phyloP scores from a whole-genome alignment of 2,113 vertebrate genomes.

The Peromyscus leucopus region DNA sequence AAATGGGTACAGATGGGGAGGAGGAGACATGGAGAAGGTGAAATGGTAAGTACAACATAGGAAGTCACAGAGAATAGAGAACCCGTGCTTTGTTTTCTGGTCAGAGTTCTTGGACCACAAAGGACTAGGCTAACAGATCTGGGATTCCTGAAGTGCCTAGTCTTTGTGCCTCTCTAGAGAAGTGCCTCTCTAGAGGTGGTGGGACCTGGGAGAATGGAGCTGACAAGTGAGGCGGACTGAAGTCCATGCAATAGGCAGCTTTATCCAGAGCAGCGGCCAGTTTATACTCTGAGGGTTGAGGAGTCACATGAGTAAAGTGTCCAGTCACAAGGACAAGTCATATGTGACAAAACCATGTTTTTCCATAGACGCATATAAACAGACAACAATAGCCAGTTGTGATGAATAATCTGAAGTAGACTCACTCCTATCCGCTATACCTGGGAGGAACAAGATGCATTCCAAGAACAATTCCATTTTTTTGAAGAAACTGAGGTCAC shows the following conservation, averaged over 20 bases:
- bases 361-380: background rate
- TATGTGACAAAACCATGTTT: background rate
- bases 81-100: constrained; percentile 24
- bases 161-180: too few species aligned
- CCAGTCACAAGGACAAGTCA: too few species aligned
- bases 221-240: background rate
- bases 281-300: background rate
- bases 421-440: background rate
- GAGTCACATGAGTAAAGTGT: background rate
- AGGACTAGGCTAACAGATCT: background rate
- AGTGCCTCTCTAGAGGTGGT: too few species aligned
- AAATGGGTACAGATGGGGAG: background rate
- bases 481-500: background rate
- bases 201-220: background rate
- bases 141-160: background rate
- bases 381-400: background rate
- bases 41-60: background rate
- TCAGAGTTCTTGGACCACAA: background rate
- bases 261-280: background rate
- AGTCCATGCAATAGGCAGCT: background rate
- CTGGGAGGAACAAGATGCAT: background rate
- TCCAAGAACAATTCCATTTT: background rate
- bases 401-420: background rate
- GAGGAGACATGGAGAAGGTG: background rate
- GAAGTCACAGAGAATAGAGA: background rate